Percentiles rank a stretch among this genome's conserved stretches.
These are phyloP conservation scores for Epicampocera succincta DNA, from an alignment of 2,888 invertebrate genomes.

Conservation along the genomic window DNA sequence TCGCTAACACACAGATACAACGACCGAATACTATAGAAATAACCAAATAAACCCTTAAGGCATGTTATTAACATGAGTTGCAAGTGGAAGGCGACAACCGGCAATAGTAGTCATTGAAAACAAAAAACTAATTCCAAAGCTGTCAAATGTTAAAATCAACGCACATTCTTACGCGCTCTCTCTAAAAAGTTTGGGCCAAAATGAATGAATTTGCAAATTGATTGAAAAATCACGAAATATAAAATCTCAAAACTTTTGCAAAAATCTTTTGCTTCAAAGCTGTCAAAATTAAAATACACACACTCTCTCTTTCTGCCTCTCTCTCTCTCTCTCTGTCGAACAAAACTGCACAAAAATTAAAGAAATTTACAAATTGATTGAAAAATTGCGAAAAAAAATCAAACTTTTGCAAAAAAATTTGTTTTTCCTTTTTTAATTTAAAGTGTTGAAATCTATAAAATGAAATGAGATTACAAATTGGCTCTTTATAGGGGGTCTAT, in stretches of 20 bases:
- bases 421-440: not conserved
- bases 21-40: not conserved
- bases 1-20: not conserved
- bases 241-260: too few species aligned
- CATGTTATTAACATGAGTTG: slow-evolving; percentile 47
- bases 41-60: slow-evolving; percentile 50
- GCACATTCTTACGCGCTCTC: not conserved
- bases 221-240: slow-evolving; percentile 36
- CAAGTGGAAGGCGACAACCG: slow-evolving; percentile 41
- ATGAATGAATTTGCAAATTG: slow-evolving; percentile 52
- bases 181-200: not conserved
- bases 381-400: slow-evolving; percentile 29
- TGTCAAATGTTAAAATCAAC: too few species aligned
- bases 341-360: slow-evolving; percentile 7
- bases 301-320: not conserved
- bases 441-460: slow-evolving; percentile 37
- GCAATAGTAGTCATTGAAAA: not conserved
- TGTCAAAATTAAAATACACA: slow-evolving; percentile 29
- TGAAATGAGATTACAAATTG: slow-evolving; percentile 50
- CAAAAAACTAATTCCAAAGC: slow-evolving; percentile 39
- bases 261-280: too few species aligned
- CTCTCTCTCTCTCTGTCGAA: not conserved
- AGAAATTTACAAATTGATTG: slow-evolving; percentile 50
- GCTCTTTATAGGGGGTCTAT: slow-evolving; percentile 55
- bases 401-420: too few species aligned